Conservation (phyloP, 2,113 vertebrate species). For the Albula goreensis region DNA sequence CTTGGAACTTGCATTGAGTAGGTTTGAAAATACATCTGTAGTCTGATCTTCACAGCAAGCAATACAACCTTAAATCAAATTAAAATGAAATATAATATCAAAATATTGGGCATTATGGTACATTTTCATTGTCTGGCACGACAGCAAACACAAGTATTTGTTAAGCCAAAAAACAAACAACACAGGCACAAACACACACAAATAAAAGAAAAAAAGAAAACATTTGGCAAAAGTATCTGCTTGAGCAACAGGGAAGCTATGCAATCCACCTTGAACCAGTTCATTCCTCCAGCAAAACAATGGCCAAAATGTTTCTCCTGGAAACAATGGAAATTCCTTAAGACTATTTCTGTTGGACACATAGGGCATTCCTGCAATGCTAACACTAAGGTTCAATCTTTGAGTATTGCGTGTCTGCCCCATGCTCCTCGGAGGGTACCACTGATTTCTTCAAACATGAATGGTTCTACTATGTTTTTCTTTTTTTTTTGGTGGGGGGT, state of each 20-base stretch:
- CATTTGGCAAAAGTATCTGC: not conserved
- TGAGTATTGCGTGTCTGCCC: constrained; percentile 2
- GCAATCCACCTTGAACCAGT: constrained; percentile 19
- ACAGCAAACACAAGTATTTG: constrained; percentile 2
- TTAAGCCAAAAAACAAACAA: constrained; percentile 10
- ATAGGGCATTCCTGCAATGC: constrained; percentile 19
- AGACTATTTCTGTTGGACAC: constrained; percentile 26
- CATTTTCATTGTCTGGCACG: constrained; percentile 6
- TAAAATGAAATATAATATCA: constrained; percentile 11
- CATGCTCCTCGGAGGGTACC: not conserved
- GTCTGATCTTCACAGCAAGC: constrained; percentile 20
- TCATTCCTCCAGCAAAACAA: constrained; percentile 9
- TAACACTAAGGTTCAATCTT: constrained; percentile 17
- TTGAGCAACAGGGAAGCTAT: constrained; percentile 11
- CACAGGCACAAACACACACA: not conserved
- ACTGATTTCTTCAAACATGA: constrained; percentile 11
- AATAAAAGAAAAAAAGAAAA: not conserved
- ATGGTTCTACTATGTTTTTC: constrained; percentile 6
- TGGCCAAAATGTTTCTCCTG: constrained; percentile 28
- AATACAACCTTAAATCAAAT: constrained; percentile 23
- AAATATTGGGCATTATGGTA: constrained; percentile 19
- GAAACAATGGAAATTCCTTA: constrained; percentile 27
- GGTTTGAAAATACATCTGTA: constrained; percentile 25
- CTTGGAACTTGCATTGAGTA: constrained; percentile 50
- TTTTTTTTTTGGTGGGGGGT: not conserved